Evolutionary conservation across 2,888 invertebrate genomes (phyloP).

Genomic region (Pseudanteris insignis): DNA sequence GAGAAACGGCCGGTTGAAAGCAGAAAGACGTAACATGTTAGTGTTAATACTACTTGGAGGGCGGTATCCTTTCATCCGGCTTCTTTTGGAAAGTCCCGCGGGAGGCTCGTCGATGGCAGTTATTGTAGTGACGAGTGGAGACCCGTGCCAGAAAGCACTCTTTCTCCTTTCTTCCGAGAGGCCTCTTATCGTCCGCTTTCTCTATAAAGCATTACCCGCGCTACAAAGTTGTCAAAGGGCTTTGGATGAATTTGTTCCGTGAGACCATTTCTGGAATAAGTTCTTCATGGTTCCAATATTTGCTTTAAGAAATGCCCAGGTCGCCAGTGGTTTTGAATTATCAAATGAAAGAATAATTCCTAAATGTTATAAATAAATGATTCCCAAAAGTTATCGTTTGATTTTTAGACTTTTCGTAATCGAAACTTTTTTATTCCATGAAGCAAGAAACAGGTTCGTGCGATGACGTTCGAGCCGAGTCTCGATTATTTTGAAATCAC

Average conservation of each 20-base stretch:
- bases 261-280: neutral
- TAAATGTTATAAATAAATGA: no score
- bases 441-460: constrained; percentile 27
- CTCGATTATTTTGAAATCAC: constrained; percentile 9
- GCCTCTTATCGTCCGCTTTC: constrained; percentile 34
- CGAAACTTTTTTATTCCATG: no score
- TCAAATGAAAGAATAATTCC: no score
- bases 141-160: constrained; percentile 38
- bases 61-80: constrained; percentile 62
- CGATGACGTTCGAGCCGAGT: constrained; percentile 18
- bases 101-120: constrained; percentile 41
- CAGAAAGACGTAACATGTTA: constrained; percentile 57
- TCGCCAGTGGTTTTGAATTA: no score
- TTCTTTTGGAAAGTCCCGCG: constrained; percentile 47
- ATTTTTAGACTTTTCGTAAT: no score
- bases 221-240: constrained; percentile 11
- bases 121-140: constrained; percentile 46
- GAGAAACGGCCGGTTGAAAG: constrained; percentile 61
- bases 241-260: neutral
- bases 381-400: no score
- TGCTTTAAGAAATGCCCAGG: no score
- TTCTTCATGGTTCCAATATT: neutral
- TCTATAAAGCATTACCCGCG: constrained; percentile 15
- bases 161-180: constrained; percentile 28
- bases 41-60: constrained; percentile 64